A percentile compares a stretch with the other conserved stretches of the same genome.
Evolutionary conservation across 1,140 invertebrate species (phyloP).

Genomic region (Lordiphosa collinella): DNA sequence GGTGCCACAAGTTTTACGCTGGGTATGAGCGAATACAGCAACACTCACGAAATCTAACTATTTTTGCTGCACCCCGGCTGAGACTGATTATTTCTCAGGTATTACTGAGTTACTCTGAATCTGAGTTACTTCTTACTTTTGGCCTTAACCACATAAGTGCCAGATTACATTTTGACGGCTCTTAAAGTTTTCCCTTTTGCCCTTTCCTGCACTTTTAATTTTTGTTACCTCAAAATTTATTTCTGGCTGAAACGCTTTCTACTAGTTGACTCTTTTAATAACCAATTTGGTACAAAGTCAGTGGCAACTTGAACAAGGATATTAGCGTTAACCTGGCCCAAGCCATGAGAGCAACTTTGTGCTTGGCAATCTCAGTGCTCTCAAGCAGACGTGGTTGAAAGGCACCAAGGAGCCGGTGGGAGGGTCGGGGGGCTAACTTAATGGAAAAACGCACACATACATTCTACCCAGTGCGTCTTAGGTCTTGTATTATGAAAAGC

Average conservation of each 20-base stretch:
- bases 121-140: no score
- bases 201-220: no score
- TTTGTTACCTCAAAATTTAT: no score
- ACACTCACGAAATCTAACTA: no score
- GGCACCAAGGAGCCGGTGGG: conserved; percentile 4
- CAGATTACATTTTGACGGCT: no score
- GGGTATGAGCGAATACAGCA: no score
- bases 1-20: no score
- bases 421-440: conserved; percentile 31
- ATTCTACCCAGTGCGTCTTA: conserved; percentile 24
- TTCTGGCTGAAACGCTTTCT: conserved; percentile 1
- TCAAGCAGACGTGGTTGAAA: neutral
- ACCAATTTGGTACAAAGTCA: conserved; percentile 62
- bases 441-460: conserved; percentile 48
- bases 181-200: no score
- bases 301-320: conserved; percentile 42
- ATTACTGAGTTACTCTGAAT: no score
- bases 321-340: conserved; percentile 32
- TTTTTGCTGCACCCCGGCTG: no score
- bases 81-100: no score
- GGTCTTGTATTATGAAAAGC: conserved; percentile 67
- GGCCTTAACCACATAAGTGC: no score
- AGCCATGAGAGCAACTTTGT: conserved; percentile 29
- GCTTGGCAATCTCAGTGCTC: conserved; percentile 2
- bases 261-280: conserved; percentile 66